Conservation (phyloP, 2,797 vertebrate genomes). For the Melopsittacus undulatus region DNA sequence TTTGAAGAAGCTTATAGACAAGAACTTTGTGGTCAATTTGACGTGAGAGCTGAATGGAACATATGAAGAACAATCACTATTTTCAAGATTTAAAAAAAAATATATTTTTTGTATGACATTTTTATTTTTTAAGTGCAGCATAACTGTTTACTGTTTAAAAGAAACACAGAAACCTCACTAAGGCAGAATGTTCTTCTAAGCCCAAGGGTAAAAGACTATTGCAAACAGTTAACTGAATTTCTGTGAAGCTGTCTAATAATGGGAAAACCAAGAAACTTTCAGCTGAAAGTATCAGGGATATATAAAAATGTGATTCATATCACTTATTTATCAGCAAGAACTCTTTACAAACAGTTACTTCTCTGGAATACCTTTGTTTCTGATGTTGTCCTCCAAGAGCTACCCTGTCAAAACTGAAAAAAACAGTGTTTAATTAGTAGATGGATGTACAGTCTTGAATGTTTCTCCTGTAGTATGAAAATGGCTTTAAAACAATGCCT, state of each 20-base stretch:
- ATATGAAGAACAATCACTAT: conserved; percentile 20
- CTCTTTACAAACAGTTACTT: background rate
- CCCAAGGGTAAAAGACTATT: conserved; percentile 12
- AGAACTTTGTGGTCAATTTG: conserved; percentile 78
- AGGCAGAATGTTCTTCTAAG: conserved; percentile 8
- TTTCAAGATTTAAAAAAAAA: conserved; percentile 53
- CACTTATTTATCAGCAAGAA: conserved; percentile 55
- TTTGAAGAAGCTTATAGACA: conserved; percentile 79
- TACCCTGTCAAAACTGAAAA: background rate
- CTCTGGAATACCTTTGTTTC: background rate
- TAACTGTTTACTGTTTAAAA: conserved; percentile 51
- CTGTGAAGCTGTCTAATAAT: conserved; percentile 74
- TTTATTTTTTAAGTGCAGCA: conserved; percentile 73
- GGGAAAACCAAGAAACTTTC: conserved; percentile 50
- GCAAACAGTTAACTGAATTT: conserved; percentile 58
- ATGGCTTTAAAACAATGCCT: background rate
- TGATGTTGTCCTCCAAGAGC: background rate
- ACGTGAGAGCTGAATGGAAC: conserved; percentile 66
- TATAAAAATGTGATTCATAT: conserved; percentile 33
- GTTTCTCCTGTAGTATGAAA: background rate
- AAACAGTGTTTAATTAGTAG: background rate
- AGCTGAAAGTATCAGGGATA: conserved; percentile 56
- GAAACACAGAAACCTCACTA: conserved; percentile 3
- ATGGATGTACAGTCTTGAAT: background rate
- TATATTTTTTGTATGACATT: conserved; percentile 73